These are phyloP conservation scores for Dendrolimus pini DNA, from an alignment of 2,888 invertebrate genomes.

Conservation along the genomic window DNA sequence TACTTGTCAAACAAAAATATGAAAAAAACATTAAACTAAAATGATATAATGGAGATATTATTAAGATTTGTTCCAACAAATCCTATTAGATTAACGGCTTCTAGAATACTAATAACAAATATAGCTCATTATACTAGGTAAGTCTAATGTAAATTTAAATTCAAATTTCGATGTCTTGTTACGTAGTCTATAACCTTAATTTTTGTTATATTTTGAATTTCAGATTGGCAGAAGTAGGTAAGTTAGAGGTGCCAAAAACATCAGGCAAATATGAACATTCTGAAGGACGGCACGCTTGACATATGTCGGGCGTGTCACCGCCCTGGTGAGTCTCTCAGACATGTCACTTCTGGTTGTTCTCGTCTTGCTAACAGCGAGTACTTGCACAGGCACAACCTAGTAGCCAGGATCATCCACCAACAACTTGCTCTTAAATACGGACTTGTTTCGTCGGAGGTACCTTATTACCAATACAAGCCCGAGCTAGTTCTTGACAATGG, in stretches of 20 bases:
- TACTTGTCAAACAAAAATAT: conserved; percentile 51
- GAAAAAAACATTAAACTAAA: conserved; percentile 52
- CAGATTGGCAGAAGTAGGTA: conserved; percentile 96
- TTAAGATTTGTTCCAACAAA: conserved; percentile 60
- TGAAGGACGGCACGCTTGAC: no score
- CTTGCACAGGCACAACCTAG: no score
- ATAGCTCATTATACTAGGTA: conserved; percentile 68
- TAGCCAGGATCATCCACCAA: no score
- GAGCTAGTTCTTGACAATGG: no score
- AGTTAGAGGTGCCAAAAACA: conserved; percentile 89
- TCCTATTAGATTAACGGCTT: conserved; percentile 48
- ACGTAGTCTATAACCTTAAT: conserved; percentile 52
- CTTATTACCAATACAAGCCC: no score
- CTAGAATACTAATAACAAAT: conserved; percentile 58
- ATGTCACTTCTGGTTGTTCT: no score
- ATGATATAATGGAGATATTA: conserved; percentile 74
- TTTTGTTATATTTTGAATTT: conserved; percentile 8
- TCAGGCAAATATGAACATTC: conserved; percentile 96
- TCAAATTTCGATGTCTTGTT: conserved; percentile 20
- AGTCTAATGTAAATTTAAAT: conserved; percentile 9
- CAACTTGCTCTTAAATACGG: no score
- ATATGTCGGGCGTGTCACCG: no score
- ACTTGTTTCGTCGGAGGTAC: no score
- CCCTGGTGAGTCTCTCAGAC: no score
- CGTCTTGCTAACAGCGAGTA: no score